Evolutionary conservation across 2,888 invertebrate species (phyloP), one percentile per base, ranked within the genome.

Genomic region (Temnothorax rugatulus): DNA sequence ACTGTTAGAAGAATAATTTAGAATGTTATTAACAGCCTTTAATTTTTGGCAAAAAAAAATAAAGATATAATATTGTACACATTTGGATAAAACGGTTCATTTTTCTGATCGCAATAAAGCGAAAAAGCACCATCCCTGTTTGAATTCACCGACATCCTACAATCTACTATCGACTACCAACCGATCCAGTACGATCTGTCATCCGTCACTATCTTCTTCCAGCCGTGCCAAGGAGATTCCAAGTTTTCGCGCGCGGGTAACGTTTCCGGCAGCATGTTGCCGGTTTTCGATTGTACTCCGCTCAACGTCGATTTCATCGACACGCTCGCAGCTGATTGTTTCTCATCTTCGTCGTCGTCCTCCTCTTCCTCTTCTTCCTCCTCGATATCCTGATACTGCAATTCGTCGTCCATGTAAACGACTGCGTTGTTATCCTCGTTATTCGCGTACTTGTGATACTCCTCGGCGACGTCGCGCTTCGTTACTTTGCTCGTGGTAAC

Each of bases 301-400:
- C 38, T 50, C 11, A 54, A 44, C 50, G 54, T 44, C 0, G 81
- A 61, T 7, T 61, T 54, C 25, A 25, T 29, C 38, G 50, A 41
- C 13, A 13, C 13, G 13, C 7, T 68, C 29, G 54, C 38, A 25
- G 8, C 4, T 29, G 25, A 71, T 34, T 15, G 34, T 54, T 69
- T n/a, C n/a, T 54, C 18, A 34, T 85, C 77, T 8, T 94, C 93
- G 54, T 94, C 93, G 0, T 52, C 50, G n/a, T 52, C 41, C 0
- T 64, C 25, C 1, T 41, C 64, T 0, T 85, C 79, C 9, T 87
- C 81, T 4, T 92, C 93, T 38, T 94, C 94, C 18, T 93, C 90
- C 77, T 95, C 95, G 11, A 94, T 94, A 68, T 95, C 94, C 84
- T 94, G 91, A 85, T 91, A 95, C 47, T 93, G 92, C 13, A 95